Conservation (phyloP, 2,888 invertebrate genomes). For the Megastigmus dorsalis region DNA sequence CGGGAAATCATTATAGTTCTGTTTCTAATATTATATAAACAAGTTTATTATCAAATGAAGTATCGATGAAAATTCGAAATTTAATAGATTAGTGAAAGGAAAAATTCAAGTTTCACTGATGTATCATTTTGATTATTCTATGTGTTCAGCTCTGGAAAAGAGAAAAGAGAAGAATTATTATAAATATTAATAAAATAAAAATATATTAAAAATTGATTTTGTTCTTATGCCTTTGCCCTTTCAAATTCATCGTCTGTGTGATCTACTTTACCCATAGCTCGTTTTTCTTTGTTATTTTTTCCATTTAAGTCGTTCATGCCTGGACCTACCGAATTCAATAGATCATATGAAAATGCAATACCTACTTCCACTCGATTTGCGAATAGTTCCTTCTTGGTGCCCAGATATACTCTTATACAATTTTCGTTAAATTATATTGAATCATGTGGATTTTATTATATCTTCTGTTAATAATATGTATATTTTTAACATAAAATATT, state of each 20-base stretch:
- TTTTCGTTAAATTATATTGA: conserved; percentile 71
- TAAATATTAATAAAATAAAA: conserved; percentile 36
- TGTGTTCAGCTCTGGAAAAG: conserved; percentile 31
- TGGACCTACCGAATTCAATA: conserved; percentile 65
- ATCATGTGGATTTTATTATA: conserved; percentile 63
- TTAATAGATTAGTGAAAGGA: too few species aligned
- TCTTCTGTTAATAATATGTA: conserved; percentile 53
- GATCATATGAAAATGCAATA: conserved; percentile 66
- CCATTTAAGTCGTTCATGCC: conserved; percentile 64
- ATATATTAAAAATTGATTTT: neutral
- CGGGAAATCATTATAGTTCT: neutral
- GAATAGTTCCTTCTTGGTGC: conserved; percentile 67
- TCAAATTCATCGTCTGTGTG: conserved; percentile 72
- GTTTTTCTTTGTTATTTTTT: conserved; percentile 67
- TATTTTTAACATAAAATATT: neutral
- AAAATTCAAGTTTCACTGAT: neutral
- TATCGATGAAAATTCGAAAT: neutral
- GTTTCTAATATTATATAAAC: neutral
- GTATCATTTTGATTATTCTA: conserved; percentile 14
- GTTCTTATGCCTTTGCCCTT: too few species aligned
- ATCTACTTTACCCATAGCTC: conserved; percentile 68
- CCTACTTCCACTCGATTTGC: conserved; percentile 28
- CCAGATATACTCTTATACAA: conserved; percentile 79
- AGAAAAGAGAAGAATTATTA: conserved; percentile 23
- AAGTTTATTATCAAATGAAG: neutral